These are phyloP conservation scores for Lithophane ornitopus DNA, from an alignment of 2,888 invertebrate species.

Conservation along the genomic window DNA sequence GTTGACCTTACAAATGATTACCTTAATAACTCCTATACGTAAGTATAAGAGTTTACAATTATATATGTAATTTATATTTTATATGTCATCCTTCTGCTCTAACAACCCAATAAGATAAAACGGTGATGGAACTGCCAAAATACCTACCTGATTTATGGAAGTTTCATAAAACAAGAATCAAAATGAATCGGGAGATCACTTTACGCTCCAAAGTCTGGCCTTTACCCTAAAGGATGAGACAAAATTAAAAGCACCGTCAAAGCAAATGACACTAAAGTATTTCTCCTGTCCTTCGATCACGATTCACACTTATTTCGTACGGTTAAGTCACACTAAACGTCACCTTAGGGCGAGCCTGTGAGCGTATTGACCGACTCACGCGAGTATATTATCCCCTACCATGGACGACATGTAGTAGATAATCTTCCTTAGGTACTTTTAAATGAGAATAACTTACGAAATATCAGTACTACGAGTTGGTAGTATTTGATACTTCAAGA, in stretches of 20 bases:
- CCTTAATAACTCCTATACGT: background rate
- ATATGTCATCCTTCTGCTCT: background rate
- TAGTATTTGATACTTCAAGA: background rate
- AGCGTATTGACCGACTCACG: constrained; percentile 74
- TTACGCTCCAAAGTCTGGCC: constrained; percentile 62
- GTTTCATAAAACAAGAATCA: constrained; percentile 24
- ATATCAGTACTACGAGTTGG: background rate
- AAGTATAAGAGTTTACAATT: too few relatives aligned
- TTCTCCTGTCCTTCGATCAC: constrained; percentile 72
- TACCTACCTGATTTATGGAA: background rate
- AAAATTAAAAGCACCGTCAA: constrained; percentile 74
- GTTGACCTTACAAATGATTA: background rate
- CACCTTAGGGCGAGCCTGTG: constrained; percentile 75
- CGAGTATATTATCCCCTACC: constrained; percentile 69
- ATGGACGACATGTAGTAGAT: constrained; percentile 10
- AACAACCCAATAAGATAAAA: background rate
- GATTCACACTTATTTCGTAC: constrained; percentile 72
- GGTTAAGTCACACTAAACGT: constrained; percentile 75
- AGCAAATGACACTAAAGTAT: constrained; percentile 77
- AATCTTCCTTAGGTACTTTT: background rate
- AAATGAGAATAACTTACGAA: background rate
- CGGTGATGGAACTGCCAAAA: constrained; percentile 10
- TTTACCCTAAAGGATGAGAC: constrained; percentile 67
- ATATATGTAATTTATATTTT: too few relatives aligned
- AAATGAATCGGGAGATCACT: constrained; percentile 60